A percentile compares a stretch with the other conserved stretches of the same genome.
Conservation (phyloP, 2,113 vertebrate species). For the Eulemur macaco region DNA sequence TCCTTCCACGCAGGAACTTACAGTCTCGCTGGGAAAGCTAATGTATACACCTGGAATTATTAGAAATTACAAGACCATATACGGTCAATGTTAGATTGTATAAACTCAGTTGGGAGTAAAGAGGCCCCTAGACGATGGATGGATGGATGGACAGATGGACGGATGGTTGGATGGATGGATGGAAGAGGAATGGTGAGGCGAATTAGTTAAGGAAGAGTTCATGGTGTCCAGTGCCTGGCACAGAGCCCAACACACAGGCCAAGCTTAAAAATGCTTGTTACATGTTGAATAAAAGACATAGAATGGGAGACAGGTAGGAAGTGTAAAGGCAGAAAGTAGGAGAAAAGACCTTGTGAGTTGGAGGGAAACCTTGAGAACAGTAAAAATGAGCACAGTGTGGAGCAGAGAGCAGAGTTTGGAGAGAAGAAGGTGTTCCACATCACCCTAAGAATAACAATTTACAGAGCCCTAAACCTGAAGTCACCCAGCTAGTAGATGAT, state of each 20-base stretch:
- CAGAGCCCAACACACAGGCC: background rate
- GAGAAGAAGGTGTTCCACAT: background rate
- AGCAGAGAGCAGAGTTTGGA: background rate
- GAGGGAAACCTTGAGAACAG: background rate
- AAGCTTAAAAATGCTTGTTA: background rate
- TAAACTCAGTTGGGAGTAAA: background rate
- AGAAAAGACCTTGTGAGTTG: background rate
- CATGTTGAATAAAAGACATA: background rate
- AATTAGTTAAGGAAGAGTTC: background rate
- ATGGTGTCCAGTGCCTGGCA: background rate
- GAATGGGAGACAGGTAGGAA: background rate
- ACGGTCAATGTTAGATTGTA: background rate
- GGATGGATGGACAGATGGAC: background rate
- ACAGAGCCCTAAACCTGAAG: background rate
- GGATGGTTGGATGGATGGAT: rapidly evolving
- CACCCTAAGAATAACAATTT: background rate
- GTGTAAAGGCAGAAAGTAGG: background rate
- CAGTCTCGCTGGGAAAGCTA: background rate
- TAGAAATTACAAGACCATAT: background rate
- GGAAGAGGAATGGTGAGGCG: background rate
- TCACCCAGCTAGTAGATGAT: background rate
- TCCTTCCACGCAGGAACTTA: background rate
- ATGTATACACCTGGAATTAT: background rate
- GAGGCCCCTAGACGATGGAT: background rate
- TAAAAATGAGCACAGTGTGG: background rate